These are phyloP conservation scores for Drosophila novamexicana DNA, from an alignment of 1,140 invertebrate species.

Conservation along the genomic window DNA sequence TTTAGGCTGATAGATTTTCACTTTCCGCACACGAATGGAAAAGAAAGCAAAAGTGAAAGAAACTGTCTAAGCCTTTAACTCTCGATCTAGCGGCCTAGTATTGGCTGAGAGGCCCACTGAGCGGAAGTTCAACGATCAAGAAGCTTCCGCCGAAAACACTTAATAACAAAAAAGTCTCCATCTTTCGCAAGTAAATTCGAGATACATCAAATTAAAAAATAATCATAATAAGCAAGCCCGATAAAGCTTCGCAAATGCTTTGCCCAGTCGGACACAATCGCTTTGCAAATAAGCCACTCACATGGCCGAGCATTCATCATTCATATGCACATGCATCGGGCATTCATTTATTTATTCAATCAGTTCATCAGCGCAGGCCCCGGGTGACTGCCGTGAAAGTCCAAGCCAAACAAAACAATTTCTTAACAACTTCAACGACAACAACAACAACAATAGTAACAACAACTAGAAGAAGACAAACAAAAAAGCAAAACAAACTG, in stretches of 20 bases:
- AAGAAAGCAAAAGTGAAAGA: conserved; percentile 68
- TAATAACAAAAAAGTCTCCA: neutral
- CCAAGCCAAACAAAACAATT: conserved; percentile 49
- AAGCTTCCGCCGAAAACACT: conserved; percentile 17
- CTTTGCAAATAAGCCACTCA: conserved; percentile 26
- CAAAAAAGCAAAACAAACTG: conserved; percentile 2
- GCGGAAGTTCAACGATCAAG: conserved; percentile 12
- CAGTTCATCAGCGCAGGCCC: conserved; percentile 15
- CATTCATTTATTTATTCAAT: conserved; percentile 47
- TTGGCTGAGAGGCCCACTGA: conserved; percentile 5
- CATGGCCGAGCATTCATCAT: conserved; percentile 16
- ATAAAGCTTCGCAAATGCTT: conserved; percentile 28
- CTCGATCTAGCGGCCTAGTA: conserved; percentile 6
- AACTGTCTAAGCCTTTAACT: conserved; percentile 38
- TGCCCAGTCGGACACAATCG: conserved; percentile 4
- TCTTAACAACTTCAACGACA: neutral
- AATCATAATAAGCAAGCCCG: neutral
- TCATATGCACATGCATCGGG: conserved; percentile 16
- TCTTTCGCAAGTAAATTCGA: conserved; percentile 9
- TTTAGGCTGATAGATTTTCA: conserved; percentile 53
- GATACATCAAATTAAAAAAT: neutral
- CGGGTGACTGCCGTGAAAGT: conserved; percentile 37
- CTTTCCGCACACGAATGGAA: conserved; percentile 52
- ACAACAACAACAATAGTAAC: too few species aligned
- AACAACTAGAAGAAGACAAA: conserved; percentile 8